Base-by-base conservation (phyloP, 1,140 invertebrate genomes). In the Tenebrio molitor region DNA sequence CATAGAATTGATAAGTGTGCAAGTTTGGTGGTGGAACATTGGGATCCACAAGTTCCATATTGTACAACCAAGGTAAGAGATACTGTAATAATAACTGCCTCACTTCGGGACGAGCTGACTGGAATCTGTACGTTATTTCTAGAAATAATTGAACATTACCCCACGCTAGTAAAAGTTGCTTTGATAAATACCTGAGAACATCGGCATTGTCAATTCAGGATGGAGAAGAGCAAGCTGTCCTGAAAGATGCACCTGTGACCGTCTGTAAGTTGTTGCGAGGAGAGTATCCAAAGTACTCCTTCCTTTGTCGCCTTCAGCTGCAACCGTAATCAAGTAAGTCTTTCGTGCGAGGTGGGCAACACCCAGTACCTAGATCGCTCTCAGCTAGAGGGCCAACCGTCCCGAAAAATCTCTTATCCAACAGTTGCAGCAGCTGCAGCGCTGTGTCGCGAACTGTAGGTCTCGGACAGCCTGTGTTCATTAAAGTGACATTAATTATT, bases 31-130 rank as follows among this genome's bases (percentile, higher is more conserved):
- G 92, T 6, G 95, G 95, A 64, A 98, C 92, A 79, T 96, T 96
- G 5, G 97, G 95, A 83, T 99, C 97, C 8, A 99, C 94, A 39
- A 99, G 87, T 85, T 99, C 97, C 91, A 99, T 97, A 83, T 99
- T 99, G 79, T 97, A 94, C 21, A 99, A 86, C 98, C 98, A 99
- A 17, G 97, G 97, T 42, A 98, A 84, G 62, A 99, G 83, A 84
- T 98, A 98, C 77, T 96, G 93, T 16, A 99, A 86, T 69, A 99
- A 83, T 70, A 95, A 85, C 78, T 97, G 95, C 6, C 95, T 87
- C 0, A 98, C 93, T 82, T 96, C 92, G 1, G 94, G 91, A 14
- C 95, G 86, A 0, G 97, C 97, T n/a, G 95, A 97, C 86, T 99
- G 96, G 80, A 99, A 94, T 63, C 97, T 89, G 80, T 95, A 93